Evolutionary conservation across 2,888 invertebrate genomes (phyloP).

Genomic region (Apodemia zela): DNA sequence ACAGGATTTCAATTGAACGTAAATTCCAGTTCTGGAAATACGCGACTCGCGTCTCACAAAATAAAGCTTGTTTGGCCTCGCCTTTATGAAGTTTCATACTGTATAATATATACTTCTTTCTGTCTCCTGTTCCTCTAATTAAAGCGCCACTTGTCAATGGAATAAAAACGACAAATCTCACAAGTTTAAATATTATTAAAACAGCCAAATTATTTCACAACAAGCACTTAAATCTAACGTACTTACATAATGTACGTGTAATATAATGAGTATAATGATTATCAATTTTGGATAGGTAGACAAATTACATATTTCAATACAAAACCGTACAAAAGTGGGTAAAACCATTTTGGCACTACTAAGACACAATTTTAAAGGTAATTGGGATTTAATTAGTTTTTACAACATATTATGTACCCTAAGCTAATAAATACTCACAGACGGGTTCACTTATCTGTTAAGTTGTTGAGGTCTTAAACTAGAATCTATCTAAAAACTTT

Average conservation of each 20-base stretch:
- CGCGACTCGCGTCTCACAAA: too few relatives aligned
- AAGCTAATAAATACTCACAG: not conserved
- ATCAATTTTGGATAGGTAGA: constrained; percentile 21
- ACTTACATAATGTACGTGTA: not conserved
- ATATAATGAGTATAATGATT: not conserved
- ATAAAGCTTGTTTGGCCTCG: too few relatives aligned
- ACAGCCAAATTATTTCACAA: not conserved
- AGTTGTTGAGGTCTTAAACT: too few relatives aligned
- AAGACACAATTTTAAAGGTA: constrained; percentile 53
- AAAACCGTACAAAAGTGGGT: constrained; percentile 43
- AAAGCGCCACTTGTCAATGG: too few relatives aligned
- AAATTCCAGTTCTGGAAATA: too few relatives aligned
- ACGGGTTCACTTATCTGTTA: not conserved
- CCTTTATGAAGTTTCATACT: too few relatives aligned
- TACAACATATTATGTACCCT: not conserved
- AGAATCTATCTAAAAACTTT: too few relatives aligned
- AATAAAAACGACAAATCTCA: too few relatives aligned
- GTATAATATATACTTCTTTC: too few relatives aligned
- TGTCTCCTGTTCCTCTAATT: too few relatives aligned
- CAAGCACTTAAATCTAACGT: not conserved
- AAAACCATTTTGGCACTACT: constrained; percentile 59
- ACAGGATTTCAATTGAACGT: too few relatives aligned
- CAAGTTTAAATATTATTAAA: not conserved
- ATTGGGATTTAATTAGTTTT: constrained; percentile 23
- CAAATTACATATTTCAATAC: constrained; percentile 32